phyloP scores from a whole-genome alignment of 2,888 invertebrate species.

The Aquatica leii region DNA sequence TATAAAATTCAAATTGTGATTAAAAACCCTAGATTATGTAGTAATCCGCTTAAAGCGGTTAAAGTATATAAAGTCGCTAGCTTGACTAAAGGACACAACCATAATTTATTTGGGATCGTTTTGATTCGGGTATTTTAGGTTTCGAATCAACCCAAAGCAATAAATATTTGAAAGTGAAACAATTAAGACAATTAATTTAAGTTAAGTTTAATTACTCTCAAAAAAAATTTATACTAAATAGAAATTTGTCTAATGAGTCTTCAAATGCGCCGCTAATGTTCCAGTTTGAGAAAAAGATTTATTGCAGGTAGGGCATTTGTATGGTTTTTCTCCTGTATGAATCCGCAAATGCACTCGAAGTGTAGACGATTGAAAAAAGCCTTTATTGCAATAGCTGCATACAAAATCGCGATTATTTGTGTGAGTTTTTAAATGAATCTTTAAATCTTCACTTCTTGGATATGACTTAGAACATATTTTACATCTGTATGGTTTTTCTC shows the following conservation, averaged over 20 bases:
- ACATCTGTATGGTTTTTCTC: constrained; percentile 48
- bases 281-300: constrained; percentile 38
- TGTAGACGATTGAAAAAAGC: constrained; percentile 63
- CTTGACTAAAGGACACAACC: no score
- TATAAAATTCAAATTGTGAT: no score
- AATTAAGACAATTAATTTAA: no score
- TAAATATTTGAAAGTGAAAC: no score
- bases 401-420: constrained; percentile 31
- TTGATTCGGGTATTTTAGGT: no score
- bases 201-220: no score
- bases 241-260: constrained; percentile 22
- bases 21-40: no score
- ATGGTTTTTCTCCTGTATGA: constrained; percentile 56
- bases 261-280: constrained; percentile 39
- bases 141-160: no score
- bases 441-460: constrained; percentile 38
- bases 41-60: no score
- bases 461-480: constrained; percentile 35
- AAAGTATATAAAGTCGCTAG: no score
- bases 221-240: no score
- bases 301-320: constrained; percentile 35
- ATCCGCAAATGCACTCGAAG: constrained; percentile 61
- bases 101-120: no score
- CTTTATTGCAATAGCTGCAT: constrained; percentile 58
- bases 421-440: constrained; percentile 39